Percentiles rank a stretch among this genome's conserved stretches.
Conservation (phyloP, 2,797 vertebrate genomes). For the Amazona ochrocephala region DNA sequence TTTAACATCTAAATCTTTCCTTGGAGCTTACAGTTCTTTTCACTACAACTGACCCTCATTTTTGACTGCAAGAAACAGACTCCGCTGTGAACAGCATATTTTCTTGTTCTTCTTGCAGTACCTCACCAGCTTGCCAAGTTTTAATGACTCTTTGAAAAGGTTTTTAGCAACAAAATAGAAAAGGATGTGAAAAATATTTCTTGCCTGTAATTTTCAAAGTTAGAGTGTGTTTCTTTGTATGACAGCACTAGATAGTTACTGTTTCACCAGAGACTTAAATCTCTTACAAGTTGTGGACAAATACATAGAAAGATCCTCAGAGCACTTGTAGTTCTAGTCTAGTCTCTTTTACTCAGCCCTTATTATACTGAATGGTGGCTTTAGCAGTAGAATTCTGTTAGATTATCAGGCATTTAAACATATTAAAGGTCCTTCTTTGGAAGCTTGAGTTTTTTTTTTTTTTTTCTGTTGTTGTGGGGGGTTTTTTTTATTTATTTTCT, state of each 20-base stretch:
- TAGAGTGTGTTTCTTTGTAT: not conserved
- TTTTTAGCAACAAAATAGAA: not conserved
- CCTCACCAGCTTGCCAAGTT: no score
- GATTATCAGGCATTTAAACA: not conserved
- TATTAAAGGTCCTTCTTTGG: not conserved
- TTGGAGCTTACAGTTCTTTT: not conserved
- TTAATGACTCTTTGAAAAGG: not conserved
- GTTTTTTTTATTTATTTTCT: not conserved
- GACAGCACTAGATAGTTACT: not conserved
- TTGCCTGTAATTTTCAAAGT: not conserved
- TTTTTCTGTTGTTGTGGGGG: not conserved
- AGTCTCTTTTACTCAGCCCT: not conserved
- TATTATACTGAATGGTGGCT: not conserved
- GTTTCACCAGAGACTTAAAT: not conserved
- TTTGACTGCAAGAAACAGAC: not conserved
- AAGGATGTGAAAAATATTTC: not conserved
- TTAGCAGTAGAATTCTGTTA: not conserved
- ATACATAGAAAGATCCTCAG: not conserved
- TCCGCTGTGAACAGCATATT: not conserved
- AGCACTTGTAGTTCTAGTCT: not conserved
- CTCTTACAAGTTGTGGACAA: not conserved
- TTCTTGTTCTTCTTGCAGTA: no score
- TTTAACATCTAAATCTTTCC: not conserved
- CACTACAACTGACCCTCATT: slow-evolving; percentile 1
- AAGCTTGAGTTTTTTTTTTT: not conserved